Base-by-base conservation (phyloP, 2,888 invertebrate species). In the Autographa gamma region DNA sequence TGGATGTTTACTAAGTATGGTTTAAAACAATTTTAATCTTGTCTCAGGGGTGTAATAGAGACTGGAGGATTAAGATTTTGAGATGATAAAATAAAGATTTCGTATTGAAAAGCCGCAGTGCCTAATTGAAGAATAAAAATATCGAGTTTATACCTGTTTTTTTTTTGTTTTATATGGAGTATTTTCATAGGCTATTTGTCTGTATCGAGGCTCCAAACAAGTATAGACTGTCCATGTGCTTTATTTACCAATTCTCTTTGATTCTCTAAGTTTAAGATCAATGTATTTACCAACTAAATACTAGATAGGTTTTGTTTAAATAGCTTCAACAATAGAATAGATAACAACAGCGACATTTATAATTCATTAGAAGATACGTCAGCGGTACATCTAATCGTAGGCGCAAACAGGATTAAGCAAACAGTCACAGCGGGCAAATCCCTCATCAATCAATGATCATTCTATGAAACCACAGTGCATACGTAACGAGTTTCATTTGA, bases 361-460 rank as follows among this genome's bases (percentile, higher is more conserved):
- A 70, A 76, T 77, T 79, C 73, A 79, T 67, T 43, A 64, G 25
- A 18, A 31, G 59, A 25, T 18, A 31, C 43, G 66, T 71, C 59
- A 69, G 19, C 56, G 48, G 32, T 69, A 43, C 58, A 25, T 60
- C 31, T 56, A 56, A 58, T 58, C 8, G 16, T 43, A 41, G 61
- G 25, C 13, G 14, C 65, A 73, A 79, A 74, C 68, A 63, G 63
- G 79, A 75, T 74, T 79, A 69, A 64, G 52, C 65, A 19, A 61
- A 60, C 64, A 69, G 74, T 69, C 65, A 69, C 14, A 19, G 34
- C 41, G 14, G 52, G 34, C 61, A 64, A 68, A 79, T 38, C 59
- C 60, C 67, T 77, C 76, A 73, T 79, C 77, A 74, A 79, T 77
- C 79, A 74, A 71, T 34, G 66, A 59, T 48, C 52, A 54, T 60